Base-by-base conservation (phyloP, 2,113 vertebrate species). In the Calypte anna region DNA sequence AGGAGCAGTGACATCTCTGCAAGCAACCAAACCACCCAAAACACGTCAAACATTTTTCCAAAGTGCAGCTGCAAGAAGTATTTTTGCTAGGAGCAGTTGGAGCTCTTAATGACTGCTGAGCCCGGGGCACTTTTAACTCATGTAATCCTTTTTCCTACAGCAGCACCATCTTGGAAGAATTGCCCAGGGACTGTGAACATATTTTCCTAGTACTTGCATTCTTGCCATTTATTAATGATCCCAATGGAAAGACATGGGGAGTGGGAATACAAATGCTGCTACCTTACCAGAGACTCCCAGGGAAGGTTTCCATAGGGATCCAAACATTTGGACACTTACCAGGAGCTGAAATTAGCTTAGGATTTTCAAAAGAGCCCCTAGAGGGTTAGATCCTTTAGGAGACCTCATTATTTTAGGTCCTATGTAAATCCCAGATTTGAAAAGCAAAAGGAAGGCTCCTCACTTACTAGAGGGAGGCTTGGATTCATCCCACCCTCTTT, bases 91-190 rank as follows among this genome's bases (percentile, higher is more conserved):
- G 96, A 97, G 96, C 96, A 97, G 94, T 97, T 97, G 97, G 75
- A 94, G 92, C 91, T 72, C 91, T 93, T 69, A 91, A 90, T 94
- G 94, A 94, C 95, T 88, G 88, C 87, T 86, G 93, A 97, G 91
- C 94, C 93, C 82, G 13, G 58, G 82, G 93, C 86, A 84, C 93
- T 97, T 97, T 96, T 97, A 97, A 97, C 96, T 97, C 94, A 38
- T 20, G 31, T 97, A 97, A 97, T 97, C 97, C 97, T 97, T 97
- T 97, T 97, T 97, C 96, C 97, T 97, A 97, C 93, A 95, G 86
- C 95, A 96, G 94, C 93, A 94, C 91, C 95, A 96, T 96, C 97
- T 97, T 97, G 91, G 94, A 96, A 92, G 94, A 97, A 96, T 97
- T 53, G 9, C 36, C 43, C 69, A 61, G 90, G 90, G 92, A 74